Conservation (phyloP, 2,113 vertebrate genomes). For the Conger conger region DNA sequence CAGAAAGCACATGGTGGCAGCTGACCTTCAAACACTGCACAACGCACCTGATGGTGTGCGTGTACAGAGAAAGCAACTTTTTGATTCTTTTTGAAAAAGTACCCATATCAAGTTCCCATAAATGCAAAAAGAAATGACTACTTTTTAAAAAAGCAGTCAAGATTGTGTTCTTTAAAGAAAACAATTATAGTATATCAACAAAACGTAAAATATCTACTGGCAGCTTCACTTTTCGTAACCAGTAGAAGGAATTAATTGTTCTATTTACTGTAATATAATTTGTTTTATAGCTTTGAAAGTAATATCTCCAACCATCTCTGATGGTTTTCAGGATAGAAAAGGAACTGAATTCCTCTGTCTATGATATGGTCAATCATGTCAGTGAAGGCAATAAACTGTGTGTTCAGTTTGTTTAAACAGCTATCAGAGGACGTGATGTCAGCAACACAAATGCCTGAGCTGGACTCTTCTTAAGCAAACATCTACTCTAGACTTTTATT, state of each 20-base stretch:
- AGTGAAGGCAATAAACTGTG: background rate
- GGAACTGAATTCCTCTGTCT: background rate
- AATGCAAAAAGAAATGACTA: background rate
- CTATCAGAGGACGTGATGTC: conserved; percentile 3
- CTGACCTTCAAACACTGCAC: background rate
- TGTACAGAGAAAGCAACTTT: background rate
- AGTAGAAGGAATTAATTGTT: background rate
- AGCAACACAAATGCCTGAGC: background rate
- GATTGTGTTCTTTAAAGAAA: background rate
- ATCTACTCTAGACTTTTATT: background rate
- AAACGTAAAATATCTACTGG: background rate
- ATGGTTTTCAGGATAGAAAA: background rate
- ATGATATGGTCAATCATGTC: background rate
- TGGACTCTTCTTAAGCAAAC: background rate
- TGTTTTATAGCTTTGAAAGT: background rate
- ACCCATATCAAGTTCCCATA: background rate
- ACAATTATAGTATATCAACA: background rate
- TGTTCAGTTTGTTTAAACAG: background rate
- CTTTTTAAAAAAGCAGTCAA: background rate
- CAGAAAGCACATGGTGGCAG: background rate
- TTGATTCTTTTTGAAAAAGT: background rate
- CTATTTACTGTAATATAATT: background rate
- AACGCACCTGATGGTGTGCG: background rate
- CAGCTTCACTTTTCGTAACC: background rate
- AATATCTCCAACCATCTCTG: background rate